phyloP scores from a whole-genome alignment of 2,113 vertebrate species.

The Glaucidium brasilianum region DNA sequence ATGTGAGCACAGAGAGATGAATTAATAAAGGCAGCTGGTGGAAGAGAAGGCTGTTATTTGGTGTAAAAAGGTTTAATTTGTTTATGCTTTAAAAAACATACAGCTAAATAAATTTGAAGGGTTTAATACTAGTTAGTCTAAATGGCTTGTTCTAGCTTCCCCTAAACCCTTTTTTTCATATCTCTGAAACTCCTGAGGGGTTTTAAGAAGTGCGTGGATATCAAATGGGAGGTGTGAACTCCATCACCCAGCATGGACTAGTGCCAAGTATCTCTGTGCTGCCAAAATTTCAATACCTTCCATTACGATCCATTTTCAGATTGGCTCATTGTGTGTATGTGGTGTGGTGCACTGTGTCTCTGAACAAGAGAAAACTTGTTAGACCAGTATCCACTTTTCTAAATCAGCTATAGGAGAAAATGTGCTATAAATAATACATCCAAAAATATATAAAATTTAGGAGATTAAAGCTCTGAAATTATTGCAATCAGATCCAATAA shows the following conservation, averaged over 20 bases:
- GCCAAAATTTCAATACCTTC: not conserved
- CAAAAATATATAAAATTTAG: not conserved
- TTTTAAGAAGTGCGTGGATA: not conserved
- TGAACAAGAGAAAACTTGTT: not conserved
- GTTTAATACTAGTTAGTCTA: not conserved
- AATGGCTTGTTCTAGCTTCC: not conserved
- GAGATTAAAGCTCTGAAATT: not conserved
- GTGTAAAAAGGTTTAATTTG: too few species aligned
- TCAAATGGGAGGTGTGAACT: not conserved
- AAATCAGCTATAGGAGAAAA: not conserved
- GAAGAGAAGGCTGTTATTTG: not conserved
- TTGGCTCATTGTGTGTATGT: not conserved
- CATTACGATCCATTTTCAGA: not conserved
- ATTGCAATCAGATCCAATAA: not conserved
- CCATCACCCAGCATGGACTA: accelerated
- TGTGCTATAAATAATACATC: not conserved
- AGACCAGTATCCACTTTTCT: not conserved
- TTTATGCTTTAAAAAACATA: too few species aligned
- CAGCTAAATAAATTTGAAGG: not conserved
- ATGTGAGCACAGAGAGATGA: not conserved
- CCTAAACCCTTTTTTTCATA: not conserved
- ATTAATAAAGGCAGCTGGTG: not conserved
- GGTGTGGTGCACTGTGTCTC: not conserved
- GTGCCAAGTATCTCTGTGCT: not conserved
- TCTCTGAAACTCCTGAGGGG: not conserved